Evolutionary conservation across 2,113 vertebrate genomes (phyloP), one percentile per base, ranked within the genome.

Genomic region (Mormoops blainvillei): DNA sequence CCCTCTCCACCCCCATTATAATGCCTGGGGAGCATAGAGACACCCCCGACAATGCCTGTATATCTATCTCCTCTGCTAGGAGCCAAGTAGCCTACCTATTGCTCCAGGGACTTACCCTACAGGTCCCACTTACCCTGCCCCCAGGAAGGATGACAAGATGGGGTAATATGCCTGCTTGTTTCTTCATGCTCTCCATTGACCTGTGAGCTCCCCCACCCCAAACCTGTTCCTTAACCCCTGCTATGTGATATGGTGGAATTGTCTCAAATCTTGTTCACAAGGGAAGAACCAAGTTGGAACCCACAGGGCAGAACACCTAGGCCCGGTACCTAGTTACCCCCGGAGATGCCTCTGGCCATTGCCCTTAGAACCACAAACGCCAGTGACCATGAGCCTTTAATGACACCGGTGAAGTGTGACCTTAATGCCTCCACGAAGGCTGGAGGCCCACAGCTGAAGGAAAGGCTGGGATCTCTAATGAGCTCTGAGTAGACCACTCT

Each of bases 61-160:
- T 26, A 31, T 7, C 54, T 26, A 31, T 7, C 54, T 5, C 5
- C 68, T 78, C 38, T 36, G 26, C 24, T 56, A 52, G 78, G 1
- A 65, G 45, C 4, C 33, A 7, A 45, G 26, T 3, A n/a, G 19
- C 28, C 16, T 8, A 1, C 7, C 31, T 56, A 22, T 45, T 20
- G 28, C 41, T 16, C 33, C 13, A 31, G 20, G 7, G 1, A 26
- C 20, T 26, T 11, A 50, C 0, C 7, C 20, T 6, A 7, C 1
- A 67, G 16, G 61, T 70, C 61, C 18, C 22, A 26, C 43, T 91
- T 31, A n/a, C 11, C 15, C 15, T 8, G 15, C 2, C 28, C 28
- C 70, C 18, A 61, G 52, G 61, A 70, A 36, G 18, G 58, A 74
- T 15, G 19, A 24, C 31, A 83, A 71, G 14, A 43, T 8, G 58